Evolutionary conservation across 2,113 vertebrate genomes (phyloP), one percentile per base, ranked within the genome.

Genomic region (Sitta europaea): DNA sequence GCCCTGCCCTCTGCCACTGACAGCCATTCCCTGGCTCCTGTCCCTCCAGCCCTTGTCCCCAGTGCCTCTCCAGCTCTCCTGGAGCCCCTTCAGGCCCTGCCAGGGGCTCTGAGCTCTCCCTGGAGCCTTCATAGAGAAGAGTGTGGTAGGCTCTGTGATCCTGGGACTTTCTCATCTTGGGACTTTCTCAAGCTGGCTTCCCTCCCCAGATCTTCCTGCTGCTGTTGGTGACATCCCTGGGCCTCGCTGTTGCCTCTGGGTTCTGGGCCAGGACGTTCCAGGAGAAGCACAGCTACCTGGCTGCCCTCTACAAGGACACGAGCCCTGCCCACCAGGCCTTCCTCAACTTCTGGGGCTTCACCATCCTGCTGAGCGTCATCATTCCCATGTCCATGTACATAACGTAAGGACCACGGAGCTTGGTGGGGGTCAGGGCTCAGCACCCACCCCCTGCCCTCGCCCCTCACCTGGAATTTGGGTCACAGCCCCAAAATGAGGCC

Each of bases 351-450:
- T 99, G 99, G 99, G 97, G 98, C 76, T 99, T 99, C 97, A 96
- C 98, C 35, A 98, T 99, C 90, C 97, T 99, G 47, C 97, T 99
- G 42, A 99, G 98, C 23, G 98, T 98, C 31, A 98, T 98, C 76
- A 97, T 99, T 40, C 99, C 99, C 66, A 98, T 99, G 96, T 95
- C 99, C 33, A 98, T 99, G 97, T 99, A 99, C 29, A 98, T 99
- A 94, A 96, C 98, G 99, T 99, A 95, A 97, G 98, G 43, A 42
- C 5, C 28, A 7, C 10, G 2, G 71, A 33, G 47, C 55, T 6
- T 7, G 63, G 47, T 23, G 22, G 28, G 5, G 35, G 2, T 4
- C 38, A 10, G 68, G 25, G 42, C 16, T 38, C 55, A 23, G n/a
- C 16, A 20, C 8, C 27, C 29, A 1, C 8, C 16, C 45, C 53